These are phyloP conservation scores for Frankliniella intonsa DNA, from an alignment of 2,888 invertebrate genomes.

Conservation along the genomic window DNA sequence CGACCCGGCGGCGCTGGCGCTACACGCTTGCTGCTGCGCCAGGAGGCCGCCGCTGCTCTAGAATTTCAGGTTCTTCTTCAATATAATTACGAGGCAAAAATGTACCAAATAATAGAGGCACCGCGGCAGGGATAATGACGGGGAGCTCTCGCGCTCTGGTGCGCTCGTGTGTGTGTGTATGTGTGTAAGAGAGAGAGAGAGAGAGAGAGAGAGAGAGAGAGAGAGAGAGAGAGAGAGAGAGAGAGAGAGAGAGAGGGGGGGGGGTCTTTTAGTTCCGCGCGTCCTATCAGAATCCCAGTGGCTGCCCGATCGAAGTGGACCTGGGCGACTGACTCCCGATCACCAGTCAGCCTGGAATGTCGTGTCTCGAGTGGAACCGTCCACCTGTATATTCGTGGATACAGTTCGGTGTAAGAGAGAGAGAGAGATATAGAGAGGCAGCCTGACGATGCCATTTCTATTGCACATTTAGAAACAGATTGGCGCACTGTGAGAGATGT, in stretches of 20 bases:
- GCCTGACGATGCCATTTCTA: too few species aligned
- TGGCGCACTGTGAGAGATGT: too few species aligned
- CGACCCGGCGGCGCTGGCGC: neutral
- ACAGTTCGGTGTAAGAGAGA: too few species aligned
- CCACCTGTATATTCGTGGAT: too few species aligned
- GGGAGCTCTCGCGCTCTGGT: neutral
- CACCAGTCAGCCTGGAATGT: neutral
- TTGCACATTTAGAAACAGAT: too few species aligned
- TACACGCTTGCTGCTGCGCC: neutral
- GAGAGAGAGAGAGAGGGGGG: neutral
- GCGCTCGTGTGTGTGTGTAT: neutral
- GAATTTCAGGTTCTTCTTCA: slow-evolving; percentile 25
- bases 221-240: neutral
- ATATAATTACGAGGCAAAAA: slow-evolving; percentile 14
- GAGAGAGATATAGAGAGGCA: too few species aligned
- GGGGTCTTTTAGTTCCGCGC: neutral
- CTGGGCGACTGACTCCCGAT: neutral
- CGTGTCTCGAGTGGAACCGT: too few species aligned
- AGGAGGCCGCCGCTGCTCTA: neutral
- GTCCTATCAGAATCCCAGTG: neutral
- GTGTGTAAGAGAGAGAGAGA: neutral
- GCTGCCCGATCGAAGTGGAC: neutral
- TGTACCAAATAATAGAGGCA: slow-evolving; percentile 15
- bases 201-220: neutral
- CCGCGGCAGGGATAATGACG: neutral